A percentile compares a stretch with the other conserved stretches of the same genome.
Evolutionary conservation across 2,113 vertebrate species (phyloP).

Genomic region (Petroica traversi): DNA sequence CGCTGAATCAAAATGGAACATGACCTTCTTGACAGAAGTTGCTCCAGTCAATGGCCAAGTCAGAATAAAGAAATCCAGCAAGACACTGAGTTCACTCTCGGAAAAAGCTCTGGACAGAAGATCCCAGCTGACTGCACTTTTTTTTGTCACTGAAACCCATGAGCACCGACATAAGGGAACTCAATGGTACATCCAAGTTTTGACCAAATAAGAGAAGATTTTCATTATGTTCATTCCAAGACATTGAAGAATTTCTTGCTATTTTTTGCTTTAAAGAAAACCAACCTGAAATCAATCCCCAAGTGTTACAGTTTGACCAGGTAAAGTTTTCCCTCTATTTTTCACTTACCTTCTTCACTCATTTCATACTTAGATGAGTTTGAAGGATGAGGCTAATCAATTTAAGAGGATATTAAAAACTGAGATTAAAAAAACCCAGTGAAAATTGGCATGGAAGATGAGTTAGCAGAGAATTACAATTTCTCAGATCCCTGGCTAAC

Average conservation of each 20-base stretch:
- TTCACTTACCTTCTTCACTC: background rate
- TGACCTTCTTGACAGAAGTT: background rate
- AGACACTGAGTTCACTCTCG: background rate
- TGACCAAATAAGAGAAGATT: background rate
- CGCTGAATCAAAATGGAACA: background rate
- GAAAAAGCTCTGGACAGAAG: background rate
- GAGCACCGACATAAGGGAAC: background rate
- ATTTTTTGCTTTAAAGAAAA: background rate
- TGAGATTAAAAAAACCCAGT: background rate
- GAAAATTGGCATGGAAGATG: accelerated
- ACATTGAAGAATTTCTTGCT: background rate
- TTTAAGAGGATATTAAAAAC: background rate
- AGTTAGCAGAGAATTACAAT: background rate
- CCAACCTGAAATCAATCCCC: background rate
- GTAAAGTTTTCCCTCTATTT: background rate
- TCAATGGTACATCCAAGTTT: background rate
- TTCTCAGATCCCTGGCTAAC: background rate
- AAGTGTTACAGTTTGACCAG: background rate
- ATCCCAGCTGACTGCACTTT: background rate
- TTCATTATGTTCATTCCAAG: background rate
- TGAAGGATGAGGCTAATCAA: background rate
- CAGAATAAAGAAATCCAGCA: background rate
- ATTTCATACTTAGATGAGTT: background rate
- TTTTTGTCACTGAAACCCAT: background rate
- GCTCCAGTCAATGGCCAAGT: background rate